Evolutionary conservation across 2,113 vertebrate genomes (phyloP).

Genomic region (Tupaia chinensis): DNA sequence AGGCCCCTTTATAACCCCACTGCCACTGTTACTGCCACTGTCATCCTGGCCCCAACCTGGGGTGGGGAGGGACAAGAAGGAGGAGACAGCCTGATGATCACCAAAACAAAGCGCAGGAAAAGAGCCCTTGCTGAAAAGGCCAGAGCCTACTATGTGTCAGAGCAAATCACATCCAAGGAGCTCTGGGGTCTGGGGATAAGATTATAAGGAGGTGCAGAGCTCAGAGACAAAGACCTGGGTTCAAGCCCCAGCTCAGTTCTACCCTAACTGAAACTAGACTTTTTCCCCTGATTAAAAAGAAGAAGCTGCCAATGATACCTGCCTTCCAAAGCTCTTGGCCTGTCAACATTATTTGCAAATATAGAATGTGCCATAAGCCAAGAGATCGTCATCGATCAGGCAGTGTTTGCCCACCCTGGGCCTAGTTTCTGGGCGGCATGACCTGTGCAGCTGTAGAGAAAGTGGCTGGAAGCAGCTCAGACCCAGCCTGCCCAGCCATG

Average conservation of each 20-base stretch:
- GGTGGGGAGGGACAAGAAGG: not conserved
- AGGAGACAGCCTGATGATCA: not conserved
- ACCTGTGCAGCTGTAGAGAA: not conserved
- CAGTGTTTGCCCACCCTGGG: not conserved
- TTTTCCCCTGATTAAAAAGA: not conserved
- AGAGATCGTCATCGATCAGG: not conserved
- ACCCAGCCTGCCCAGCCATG: not conserved
- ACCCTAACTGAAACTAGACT: not conserved
- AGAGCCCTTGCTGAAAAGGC: not conserved
- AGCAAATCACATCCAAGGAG: not conserved
- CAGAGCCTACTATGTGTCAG: not conserved
- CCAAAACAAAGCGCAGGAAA: not conserved
- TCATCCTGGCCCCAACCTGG: not conserved
- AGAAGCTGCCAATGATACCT: not conserved
- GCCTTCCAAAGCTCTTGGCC: not conserved
- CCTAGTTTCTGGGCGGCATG: not conserved
- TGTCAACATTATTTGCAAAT: not conserved
- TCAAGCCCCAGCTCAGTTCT: not conserved
- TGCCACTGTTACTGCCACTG: not conserved
- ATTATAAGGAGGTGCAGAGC: not conserved
- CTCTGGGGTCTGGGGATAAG: not conserved
- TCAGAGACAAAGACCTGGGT: not conserved
- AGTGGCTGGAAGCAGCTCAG: not conserved
- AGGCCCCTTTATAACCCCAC: conserved; percentile 69
- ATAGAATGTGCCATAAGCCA: not conserved